Evolutionary conservation across 2,888 invertebrate genomes (phyloP), one percentile per base, ranked within the genome.

Genomic region (Acronicta alni): DNA sequence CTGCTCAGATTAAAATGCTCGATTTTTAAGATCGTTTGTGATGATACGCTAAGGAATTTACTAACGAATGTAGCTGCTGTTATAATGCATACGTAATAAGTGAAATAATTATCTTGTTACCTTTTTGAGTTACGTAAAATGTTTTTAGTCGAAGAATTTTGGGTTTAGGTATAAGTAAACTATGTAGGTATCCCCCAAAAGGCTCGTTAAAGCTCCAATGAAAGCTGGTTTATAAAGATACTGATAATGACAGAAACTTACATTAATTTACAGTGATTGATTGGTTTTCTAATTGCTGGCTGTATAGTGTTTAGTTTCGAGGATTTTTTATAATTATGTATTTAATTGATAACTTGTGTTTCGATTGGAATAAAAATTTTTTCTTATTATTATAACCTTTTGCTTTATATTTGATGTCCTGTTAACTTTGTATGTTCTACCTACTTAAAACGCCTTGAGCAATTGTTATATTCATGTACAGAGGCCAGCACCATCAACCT

Each of bases 61-160:
- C 77, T 76, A 74, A 76, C 68, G 77, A 76, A 73, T 76, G 76
- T 71, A 49, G 64, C 62, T 74, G 57, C 37, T 54, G 63, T 63
- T 72, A 63, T 62, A 67, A 47, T 71, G 49, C 58, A 65, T 72
- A 67, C 47, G 57, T 69, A 57, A 61, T 60, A 69, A 59, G 71
- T 72, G 53, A 72, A 66, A 72, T 75, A 74, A 74, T 72, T 72
- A 72, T 55, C 43, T 54, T 65, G 69, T 66, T 57, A 44, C 42
- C 48, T 47, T 62, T 68, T 58, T 42, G 32, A 59, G 32, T 65
- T 59, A 44, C 12, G 14, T 53, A 10, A 39, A 64, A 45, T 55
- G 38, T 48, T 55, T 67, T 60, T 53, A 42, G 15, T 26, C 26
- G 26, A 41, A 65, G 39, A 26, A 57, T 46, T 63, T 52, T 42